Evolutionary conservation across 2,113 vertebrate species (phyloP), one percentile per base, ranked within the genome.

Genomic region (Sorex fumeus): DNA sequence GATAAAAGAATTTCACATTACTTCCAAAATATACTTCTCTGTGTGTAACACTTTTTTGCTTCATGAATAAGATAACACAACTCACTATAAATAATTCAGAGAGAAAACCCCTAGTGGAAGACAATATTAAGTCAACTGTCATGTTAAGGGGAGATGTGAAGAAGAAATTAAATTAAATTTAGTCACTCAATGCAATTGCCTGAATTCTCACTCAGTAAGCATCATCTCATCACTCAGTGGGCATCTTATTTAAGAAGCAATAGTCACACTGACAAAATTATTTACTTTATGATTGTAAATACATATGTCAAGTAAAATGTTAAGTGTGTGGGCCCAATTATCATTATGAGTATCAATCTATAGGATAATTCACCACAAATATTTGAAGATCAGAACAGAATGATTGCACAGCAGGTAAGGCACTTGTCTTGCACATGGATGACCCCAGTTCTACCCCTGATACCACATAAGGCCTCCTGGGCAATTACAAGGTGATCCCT

Each of bases 141-240:
- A 84, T 82, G 45, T 79, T 74, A 87, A 9, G 21, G 36, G 72
- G n/a, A 43, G 12, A 93, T 30, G 30, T 34, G 90, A 95, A 91
- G 67, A 87, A 88, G 6, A 95, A 97, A 91, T 91, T 93, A 88
- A 96, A 90, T 91, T 21, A 34, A 80, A 57, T 89, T 91, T 74
- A 90, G 25, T 45, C n/a, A 94, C 74, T 43, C 67, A 89, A 86
- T 70, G 40, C 8, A 76, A 72, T 64, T 47, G 15, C 66, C 88
- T 89, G 40, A 80, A 85, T 47, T 6, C 45, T 89, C 64, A 91
- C 3, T 4, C 81, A 87, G 90, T 50, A 57, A 50, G 81, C 7
- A 47, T 19, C 34, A 43, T 81, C 27, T 28, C 32, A 16, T 91
- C 28, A 95, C 84, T 96, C 78, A 34, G 89, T 64, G 43, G 62